Evolutionary conservation across 2,113 vertebrate genomes (phyloP).

Genomic region (Tinamus guttatus): DNA sequence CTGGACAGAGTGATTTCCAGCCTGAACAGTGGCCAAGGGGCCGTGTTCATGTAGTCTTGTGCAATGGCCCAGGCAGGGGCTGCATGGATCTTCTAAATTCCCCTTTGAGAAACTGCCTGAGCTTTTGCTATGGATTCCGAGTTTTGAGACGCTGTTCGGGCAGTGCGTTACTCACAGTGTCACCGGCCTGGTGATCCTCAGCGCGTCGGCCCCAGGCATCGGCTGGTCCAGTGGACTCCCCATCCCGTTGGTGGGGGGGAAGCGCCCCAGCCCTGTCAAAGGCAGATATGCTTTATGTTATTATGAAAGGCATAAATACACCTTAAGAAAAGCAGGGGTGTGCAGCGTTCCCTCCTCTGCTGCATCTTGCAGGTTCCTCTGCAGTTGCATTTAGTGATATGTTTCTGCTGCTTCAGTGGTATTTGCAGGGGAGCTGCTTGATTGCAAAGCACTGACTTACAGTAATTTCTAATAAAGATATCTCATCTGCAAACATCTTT

Average conservation of each 20-base stretch:
- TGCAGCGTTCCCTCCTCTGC: not conserved
- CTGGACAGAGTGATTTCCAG: not conserved
- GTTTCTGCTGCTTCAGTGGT: not conserved
- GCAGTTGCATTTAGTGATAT: not conserved
- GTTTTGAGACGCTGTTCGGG: not conserved
- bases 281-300: not conserved
- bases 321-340: not conserved
- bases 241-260: too few species aligned
- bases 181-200: not conserved
- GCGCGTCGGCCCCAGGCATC: too few species aligned
- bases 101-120: not conserved
- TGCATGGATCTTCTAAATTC: not conserved
- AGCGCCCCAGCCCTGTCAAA: not conserved
- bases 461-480: not conserved
- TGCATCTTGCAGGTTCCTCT: rapidly evolving
- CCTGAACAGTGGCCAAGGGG: not conserved
- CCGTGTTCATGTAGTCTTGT: too few species aligned
- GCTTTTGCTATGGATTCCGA: rapidly evolving
- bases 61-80: too few species aligned
- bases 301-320: not conserved
- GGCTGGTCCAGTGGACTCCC: too few species aligned
- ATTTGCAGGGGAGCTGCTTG: not conserved
- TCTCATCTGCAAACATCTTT: not conserved
- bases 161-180: rapidly evolving
- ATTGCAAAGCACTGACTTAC: not conserved